Conservation (phyloP, 2,113 vertebrate species). For the Pao palembangensis region DNA sequence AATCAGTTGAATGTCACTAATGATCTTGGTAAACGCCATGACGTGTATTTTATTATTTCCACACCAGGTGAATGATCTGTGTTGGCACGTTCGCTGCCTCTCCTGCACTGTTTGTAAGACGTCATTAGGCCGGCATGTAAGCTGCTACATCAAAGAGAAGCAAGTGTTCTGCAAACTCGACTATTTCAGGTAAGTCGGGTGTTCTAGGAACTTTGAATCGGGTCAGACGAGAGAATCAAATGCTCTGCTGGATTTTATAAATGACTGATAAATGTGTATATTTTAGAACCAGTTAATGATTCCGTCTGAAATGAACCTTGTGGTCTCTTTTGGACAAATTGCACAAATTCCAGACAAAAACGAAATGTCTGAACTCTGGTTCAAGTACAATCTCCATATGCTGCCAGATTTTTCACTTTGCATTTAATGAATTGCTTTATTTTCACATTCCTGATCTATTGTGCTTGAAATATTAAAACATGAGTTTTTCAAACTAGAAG, state of each 20-base stretch:
- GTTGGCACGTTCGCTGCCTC: conserved; percentile 96
- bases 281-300: too few relatives aligned
- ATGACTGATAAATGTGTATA: too few relatives aligned
- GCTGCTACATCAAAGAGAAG: conserved; percentile 96
- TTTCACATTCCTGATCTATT: background rate
- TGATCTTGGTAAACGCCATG: background rate
- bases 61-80: conserved; percentile 88
- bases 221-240: too few relatives aligned
- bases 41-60: background rate
- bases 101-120: conserved; percentile 94
- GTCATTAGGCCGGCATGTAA: conserved; percentile 90
- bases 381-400: background rate
- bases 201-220: too few relatives aligned
- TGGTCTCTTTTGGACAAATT: too few relatives aligned
- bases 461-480: too few relatives aligned
- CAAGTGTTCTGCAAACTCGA: conserved; percentile 98
- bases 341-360: background rate
- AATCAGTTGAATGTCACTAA: background rate
- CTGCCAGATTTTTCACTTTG: background rate
- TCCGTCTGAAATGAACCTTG: too few relatives aligned
- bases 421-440: background rate
- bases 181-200: conserved; percentile 88
- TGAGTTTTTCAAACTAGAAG: too few relatives aligned
- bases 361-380: background rate
- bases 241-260: too few relatives aligned